These are phyloP conservation scores for Orthosia gracilis DNA, from an alignment of 2,888 invertebrate genomes.

Conservation along the genomic window DNA sequence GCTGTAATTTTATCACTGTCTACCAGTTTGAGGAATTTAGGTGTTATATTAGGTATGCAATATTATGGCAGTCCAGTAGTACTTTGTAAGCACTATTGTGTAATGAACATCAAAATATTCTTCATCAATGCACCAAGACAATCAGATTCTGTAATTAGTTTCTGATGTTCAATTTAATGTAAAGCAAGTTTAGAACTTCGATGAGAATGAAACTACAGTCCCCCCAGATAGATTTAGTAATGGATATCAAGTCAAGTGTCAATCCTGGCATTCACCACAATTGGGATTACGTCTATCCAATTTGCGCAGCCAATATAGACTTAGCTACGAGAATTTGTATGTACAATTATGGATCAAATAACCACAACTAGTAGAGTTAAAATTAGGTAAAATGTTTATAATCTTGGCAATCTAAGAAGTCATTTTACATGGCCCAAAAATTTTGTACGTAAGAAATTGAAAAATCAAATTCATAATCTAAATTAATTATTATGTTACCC, in stretches of 20 bases:
- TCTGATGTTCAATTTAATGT: background rate
- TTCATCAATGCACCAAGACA: background rate
- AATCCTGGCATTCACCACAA: constrained; percentile 18
- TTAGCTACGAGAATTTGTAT: constrained; percentile 8
- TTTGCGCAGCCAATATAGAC: constrained; percentile 19
- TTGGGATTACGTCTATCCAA: constrained; percentile 26
- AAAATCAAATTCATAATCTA: too few species aligned
- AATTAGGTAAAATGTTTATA: background rate
- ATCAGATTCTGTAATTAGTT: background rate
- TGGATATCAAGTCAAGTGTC: constrained; percentile 27
- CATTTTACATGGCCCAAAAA: too few species aligned
- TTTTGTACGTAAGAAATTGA: too few species aligned
- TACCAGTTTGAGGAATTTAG: background rate
- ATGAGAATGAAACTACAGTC: background rate
- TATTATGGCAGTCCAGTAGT: too few species aligned
- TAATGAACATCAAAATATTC: background rate
- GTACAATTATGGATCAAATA: background rate
- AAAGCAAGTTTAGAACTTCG: background rate
- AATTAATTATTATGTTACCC: too few species aligned
- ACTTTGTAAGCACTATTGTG: background rate
- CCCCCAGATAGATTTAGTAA: constrained; percentile 1
- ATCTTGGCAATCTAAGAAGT: too few species aligned
- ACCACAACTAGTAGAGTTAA: background rate
- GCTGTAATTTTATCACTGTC: background rate
- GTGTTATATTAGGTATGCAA: background rate